These are phyloP conservation scores for Brachyptera risi DNA, from an alignment of 2,888 invertebrate genomes.

Conservation along the genomic window DNA sequence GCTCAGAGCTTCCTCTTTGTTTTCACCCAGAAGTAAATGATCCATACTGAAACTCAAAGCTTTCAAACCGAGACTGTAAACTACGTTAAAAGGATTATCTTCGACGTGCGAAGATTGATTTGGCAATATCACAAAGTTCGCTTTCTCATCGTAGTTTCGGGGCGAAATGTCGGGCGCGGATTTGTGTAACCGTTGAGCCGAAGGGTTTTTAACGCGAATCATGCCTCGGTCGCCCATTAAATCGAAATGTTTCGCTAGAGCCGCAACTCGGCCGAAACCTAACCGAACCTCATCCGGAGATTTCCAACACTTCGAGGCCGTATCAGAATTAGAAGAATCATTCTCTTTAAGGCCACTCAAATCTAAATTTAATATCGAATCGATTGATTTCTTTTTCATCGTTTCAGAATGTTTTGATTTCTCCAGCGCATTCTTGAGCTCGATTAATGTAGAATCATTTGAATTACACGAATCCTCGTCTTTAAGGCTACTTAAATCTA, in stretches of 20 bases:
- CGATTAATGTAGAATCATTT: too few species aligned
- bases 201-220: background rate
- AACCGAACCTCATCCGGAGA: conserved; percentile 66
- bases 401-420: conserved; percentile 15
- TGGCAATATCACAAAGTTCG: background rate
- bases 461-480: conserved; percentile 37
- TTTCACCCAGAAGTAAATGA: conserved; percentile 16
- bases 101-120: background rate
- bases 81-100: conserved; percentile 25
- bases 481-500: conserved; percentile 43
- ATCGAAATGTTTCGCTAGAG: conserved; percentile 62
- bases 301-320: conserved; percentile 56
- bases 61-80: conserved; percentile 34
- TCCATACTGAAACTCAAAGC: conserved; percentile 38
- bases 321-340: conserved; percentile 1
- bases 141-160: background rate
- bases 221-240: conserved; percentile 23
- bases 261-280: conserved; percentile 65
- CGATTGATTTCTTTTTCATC: background rate
- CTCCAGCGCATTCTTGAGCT: conserved; percentile 34
- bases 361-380: background rate
- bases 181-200: conserved; percentile 40
- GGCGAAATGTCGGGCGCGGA: conserved; percentile 8
- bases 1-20: too few species aligned
- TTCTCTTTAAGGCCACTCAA: background rate